Evolutionary conservation across 2,113 vertebrate genomes (phyloP), one percentile per base, ranked within the genome.

Genomic region (Eolophus roseicapilla): DNA sequence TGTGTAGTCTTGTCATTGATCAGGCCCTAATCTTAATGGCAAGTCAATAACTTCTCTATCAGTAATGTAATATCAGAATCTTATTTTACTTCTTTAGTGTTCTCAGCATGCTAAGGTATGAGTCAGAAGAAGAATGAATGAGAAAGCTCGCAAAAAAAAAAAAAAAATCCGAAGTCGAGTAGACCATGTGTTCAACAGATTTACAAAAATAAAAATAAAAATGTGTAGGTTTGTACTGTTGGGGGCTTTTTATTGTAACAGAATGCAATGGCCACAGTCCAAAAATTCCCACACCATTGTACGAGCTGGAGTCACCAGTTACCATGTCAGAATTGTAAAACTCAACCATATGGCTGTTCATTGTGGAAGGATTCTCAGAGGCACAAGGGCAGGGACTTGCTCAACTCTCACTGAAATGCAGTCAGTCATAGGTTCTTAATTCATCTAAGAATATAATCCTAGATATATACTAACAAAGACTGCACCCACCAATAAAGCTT

Each of bases 141-240:
- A 92, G 29, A 83, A 12, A 50, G 12, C 6, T 59, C 23, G 6
- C 11, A 23, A 60, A 63, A 47, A 17, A 9, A 4, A 1, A 24
- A 35, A 9, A 23, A 64, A 67, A 55, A 19, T 23, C 14, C 3
- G 2, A 80, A 67, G 41, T 71, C 57, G 59, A 37, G 43, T 50
- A 78, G 33, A 64, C 33, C 65, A 64, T 82, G 81, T 78, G 50
- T 91, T 92, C 74, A 49, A 67, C 65, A 95, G 60, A 92, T 91
- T 71, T 82, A 65, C 39, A 39, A 81, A 92, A 76, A 74, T 63
- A 88, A 82, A 94, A 96, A 87, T 79, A 90, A 85, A 87, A 82
- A 53, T 18, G 17, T 55, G 62, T 84, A 85, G 77, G 52, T 75
- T 93, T 86, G 29, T 71, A 75, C 76, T 84, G 31, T 1, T 20